These are phyloP conservation scores for Drosophila subpulchrella DNA, from an alignment of 1,140 invertebrate genomes.

Conservation along the genomic window DNA sequence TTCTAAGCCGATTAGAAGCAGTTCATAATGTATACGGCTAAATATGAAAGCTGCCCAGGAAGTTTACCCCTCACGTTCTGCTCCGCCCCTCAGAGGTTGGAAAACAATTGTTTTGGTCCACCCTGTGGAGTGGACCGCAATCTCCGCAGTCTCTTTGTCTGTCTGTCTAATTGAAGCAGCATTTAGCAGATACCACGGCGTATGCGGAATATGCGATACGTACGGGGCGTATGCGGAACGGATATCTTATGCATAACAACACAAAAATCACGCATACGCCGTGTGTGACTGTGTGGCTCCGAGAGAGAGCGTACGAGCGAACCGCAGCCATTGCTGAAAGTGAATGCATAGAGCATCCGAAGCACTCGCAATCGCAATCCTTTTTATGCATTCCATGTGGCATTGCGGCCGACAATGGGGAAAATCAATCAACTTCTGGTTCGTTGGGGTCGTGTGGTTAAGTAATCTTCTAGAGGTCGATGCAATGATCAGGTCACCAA, in stretches of 20 bases:
- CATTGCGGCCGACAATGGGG: conserved; percentile 43
- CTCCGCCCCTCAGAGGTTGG: background rate
- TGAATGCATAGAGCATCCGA: conserved; percentile 18
- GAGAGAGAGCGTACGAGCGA: conserved; percentile 7
- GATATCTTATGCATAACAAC: conserved; percentile 45
- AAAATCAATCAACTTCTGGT: conserved; percentile 42
- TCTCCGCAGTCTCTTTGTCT: conserved; percentile 47
- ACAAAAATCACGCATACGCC: conserved; percentile 61
- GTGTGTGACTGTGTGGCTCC: background rate
- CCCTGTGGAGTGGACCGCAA: conserved; percentile 36
- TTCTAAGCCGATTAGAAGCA: conserved; percentile 74
- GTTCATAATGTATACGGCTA: conserved; percentile 74
- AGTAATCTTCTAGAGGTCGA: conserved; percentile 1
- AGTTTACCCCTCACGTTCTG: conserved; percentile 6
- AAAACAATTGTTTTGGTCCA: conserved; percentile 64
- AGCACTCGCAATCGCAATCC: conserved; percentile 31
- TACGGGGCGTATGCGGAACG: conserved; percentile 10
- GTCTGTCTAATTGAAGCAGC: conserved; percentile 65
- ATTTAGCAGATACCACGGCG: conserved; percentile 39
- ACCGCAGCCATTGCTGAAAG: conserved; percentile 19
- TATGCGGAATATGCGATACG: conserved; percentile 13
- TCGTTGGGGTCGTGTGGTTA: conserved; percentile 5
- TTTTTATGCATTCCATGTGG: conserved; percentile 54
- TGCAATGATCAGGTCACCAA: background rate
- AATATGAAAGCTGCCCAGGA: conserved; percentile 62